Evolutionary conservation across 2,888 invertebrate genomes (phyloP).

Genomic region (Spodoptera picta): DNA sequence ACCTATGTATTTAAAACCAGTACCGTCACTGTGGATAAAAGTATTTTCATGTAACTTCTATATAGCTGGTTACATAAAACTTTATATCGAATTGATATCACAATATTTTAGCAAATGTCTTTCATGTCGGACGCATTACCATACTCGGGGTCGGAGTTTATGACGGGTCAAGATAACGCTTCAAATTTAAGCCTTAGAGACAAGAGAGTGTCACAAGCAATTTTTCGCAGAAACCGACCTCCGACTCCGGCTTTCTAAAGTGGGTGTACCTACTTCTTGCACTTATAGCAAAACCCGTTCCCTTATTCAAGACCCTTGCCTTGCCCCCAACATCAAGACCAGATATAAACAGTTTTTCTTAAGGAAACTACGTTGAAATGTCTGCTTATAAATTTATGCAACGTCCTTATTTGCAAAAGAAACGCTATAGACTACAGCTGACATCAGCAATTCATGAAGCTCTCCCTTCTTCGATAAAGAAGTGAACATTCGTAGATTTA

Average conservation of each 20-base stretch:
- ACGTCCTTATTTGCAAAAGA: constrained; percentile 74
- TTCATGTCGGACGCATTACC: constrained; percentile 32
- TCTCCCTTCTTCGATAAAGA: constrained; percentile 62
- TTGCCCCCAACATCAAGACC: constrained; percentile 52
- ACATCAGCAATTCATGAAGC: constrained; percentile 82
- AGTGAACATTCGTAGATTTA: constrained; percentile 68
- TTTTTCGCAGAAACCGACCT: constrained; percentile 25
- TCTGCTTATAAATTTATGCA: constrained; percentile 73
- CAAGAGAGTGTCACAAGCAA: constrained; percentile 18
- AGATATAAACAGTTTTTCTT: constrained; percentile 61
- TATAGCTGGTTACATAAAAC: neutral
- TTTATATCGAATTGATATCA: constrained; percentile 18
- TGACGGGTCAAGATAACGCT: constrained; percentile 44
- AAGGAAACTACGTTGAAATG: constrained; percentile 60
- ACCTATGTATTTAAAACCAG: too few relatives aligned
- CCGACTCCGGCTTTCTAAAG: constrained; percentile 13
- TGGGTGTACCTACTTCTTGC: constrained; percentile 9
- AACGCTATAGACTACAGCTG: constrained; percentile 70
- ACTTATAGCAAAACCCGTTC: constrained; percentile 52
- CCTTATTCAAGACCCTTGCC: constrained; percentile 63
- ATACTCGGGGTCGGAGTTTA: constrained; percentile 33
- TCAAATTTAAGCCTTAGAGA: constrained; percentile 34
- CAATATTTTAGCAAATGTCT: constrained; percentile 13
- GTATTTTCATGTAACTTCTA: too few relatives aligned
- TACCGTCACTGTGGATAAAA: neutral